A percentile compares a stretch with the other conserved stretches of the same genome.
These are phyloP conservation scores for Lasiurus borealis DNA, from an alignment of 2,113 vertebrate species.

Conservation along the genomic window DNA sequence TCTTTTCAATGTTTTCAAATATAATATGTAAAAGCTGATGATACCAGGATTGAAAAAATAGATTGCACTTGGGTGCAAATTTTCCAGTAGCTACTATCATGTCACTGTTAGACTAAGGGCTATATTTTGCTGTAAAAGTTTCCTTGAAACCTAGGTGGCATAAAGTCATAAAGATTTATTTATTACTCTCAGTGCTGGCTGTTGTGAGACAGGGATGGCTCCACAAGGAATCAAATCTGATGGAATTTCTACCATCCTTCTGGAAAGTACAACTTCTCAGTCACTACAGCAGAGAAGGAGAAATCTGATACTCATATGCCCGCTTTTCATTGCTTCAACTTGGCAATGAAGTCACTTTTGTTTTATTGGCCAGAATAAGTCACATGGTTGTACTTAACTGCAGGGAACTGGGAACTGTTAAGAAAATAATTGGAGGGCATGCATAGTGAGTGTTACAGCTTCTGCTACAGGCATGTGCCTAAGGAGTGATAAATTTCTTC, in stretches of 20 bases:
- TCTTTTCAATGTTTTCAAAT: neutral
- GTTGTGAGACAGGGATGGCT: neutral
- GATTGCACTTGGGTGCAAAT: neutral
- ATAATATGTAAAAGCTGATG: neutral
- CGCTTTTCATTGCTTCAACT: neutral
- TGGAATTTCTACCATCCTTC: neutral
- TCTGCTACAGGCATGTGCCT: neutral
- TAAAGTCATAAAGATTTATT: neutral
- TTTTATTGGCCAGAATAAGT: constrained; percentile 10
- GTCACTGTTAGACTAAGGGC: neutral
- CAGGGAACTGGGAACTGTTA: neutral
- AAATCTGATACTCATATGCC: neutral
- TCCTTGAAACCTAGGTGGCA: neutral
- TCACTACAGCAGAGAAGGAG: neutral
- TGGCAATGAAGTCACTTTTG: neutral
- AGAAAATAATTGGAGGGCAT: neutral
- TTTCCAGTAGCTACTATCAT: neutral
- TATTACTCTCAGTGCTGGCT: neutral
- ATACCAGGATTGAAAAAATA: neutral
- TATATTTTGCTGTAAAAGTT: neutral
- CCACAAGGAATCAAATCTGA: neutral
- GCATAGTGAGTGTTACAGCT: neutral
- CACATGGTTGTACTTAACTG: neutral
- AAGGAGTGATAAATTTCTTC: constrained; percentile 21
- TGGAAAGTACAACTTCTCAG: neutral